Evolutionary conservation across 2,113 vertebrate species (phyloP).

Genomic region (Caretta caretta): DNA sequence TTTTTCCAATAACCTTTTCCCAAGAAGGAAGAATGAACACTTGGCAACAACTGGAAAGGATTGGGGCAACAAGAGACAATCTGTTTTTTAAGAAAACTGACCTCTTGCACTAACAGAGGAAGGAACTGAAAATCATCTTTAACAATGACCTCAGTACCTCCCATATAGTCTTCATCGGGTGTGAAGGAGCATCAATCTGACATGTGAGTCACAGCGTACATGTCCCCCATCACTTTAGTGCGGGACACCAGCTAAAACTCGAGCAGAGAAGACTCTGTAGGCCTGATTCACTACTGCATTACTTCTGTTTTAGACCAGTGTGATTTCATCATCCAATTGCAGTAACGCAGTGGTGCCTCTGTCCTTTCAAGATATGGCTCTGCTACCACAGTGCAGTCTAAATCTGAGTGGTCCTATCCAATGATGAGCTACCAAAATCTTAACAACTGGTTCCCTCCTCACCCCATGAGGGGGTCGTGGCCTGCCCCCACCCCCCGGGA

Average conservation of each 20-base stretch:
- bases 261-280: rapidly evolving
- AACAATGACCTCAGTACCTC: neutral
- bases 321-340: neutral
- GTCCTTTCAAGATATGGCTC: neutral
- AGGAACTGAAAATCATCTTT: neutral
- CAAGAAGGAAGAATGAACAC: neutral
- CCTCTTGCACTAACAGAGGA: neutral
- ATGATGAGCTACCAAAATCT: too few species aligned
- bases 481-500: too few species aligned
- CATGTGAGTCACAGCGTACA: rapidly evolving
- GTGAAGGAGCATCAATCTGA: conserved; percentile 17
- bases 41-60: rapidly evolving
- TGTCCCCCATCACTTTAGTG: rapidly evolving
- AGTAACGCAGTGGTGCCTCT: neutral
- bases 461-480: too few species aligned
- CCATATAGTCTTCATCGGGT: neutral
- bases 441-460: too few species aligned
- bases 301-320: rapidly evolving
- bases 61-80: neutral
- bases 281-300: neutral
- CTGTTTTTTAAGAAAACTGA: neutral
- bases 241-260: too few species aligned
- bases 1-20: neutral
- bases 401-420: neutral
- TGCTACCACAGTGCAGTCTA: rapidly evolving